phyloP scores from a whole-genome alignment of 2,888 invertebrate species.

The Watsonalla binaria region DNA sequence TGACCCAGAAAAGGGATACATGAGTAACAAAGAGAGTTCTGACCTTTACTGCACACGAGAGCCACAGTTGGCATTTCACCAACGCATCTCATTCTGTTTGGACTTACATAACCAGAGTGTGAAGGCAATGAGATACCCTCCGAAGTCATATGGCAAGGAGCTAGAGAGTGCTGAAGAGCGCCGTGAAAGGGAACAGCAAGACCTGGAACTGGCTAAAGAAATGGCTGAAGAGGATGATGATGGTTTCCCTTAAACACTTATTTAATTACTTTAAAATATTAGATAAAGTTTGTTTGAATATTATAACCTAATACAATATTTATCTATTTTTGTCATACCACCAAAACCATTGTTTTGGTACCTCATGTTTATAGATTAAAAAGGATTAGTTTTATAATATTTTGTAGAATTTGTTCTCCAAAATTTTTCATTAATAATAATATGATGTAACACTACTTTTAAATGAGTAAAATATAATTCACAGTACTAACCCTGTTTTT shows the following conservation, averaged over 20 bases:
- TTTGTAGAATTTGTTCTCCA: too few species aligned
- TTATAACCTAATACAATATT: not conserved
- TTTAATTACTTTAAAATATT: constrained; percentile 23
- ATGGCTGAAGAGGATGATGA: constrained; percentile 99
- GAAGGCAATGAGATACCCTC: constrained; percentile 99
- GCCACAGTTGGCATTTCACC: constrained; percentile 97
- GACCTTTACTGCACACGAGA: constrained; percentile 98
- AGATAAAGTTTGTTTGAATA: constrained; percentile 16
- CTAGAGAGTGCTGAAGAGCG: constrained; percentile 98
- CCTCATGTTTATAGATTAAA: too few species aligned
- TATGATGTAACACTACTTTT: too few species aligned
- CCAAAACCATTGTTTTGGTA: too few species aligned
- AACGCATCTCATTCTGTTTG: constrained; percentile 97
- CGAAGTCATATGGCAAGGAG: constrained; percentile 98
- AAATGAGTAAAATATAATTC: too few species aligned
- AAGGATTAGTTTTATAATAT: too few species aligned
- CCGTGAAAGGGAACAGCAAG: constrained; percentile 97
- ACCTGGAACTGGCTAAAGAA: constrained; percentile 99
- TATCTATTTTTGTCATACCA: not conserved
- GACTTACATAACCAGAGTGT: constrained; percentile 99
- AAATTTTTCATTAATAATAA: too few species aligned
- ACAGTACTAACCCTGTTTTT: too few species aligned
- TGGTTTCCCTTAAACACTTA: constrained; percentile 79
- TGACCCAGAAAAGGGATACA: constrained; percentile 96
- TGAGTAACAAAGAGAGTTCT: constrained; percentile 98